Percentiles rank a stretch among this genome's conserved stretches.
phyloP scores from a whole-genome alignment of 2,113 vertebrate species.

The Bostrychus sinensis region DNA sequence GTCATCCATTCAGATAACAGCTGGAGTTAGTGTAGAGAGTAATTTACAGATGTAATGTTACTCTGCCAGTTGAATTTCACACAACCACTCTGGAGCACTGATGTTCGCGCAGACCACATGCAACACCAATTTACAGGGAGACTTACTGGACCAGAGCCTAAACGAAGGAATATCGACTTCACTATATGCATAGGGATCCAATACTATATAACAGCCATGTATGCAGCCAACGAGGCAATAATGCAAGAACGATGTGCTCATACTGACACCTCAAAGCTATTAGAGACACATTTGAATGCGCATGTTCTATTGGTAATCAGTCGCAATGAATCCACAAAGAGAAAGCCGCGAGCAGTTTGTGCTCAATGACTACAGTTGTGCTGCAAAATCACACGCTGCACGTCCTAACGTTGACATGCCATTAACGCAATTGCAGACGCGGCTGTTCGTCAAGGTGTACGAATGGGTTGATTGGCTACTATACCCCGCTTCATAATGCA shows the following conservation, averaged over 20 bases:
- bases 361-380: background rate
- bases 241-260: conserved; percentile 31
- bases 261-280: conserved; percentile 26
- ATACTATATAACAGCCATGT: conserved; percentile 10
- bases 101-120: conserved; percentile 28
- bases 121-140: conserved; percentile 23
- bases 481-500: conserved; percentile 34
- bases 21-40: conserved; percentile 46
- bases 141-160: conserved; percentile 14
- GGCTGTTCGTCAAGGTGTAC: conserved; percentile 41
- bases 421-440: conserved; percentile 49
- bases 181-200: background rate
- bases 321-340: conserved; percentile 36
- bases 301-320: conserved; percentile 23
- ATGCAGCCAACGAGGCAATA: background rate
- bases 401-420: conserved; percentile 22
- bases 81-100: conserved; percentile 7
- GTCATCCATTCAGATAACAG: conserved; percentile 51
- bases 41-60: conserved; percentile 51
- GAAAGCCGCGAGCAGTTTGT: conserved; percentile 5
- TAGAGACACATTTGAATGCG: conserved; percentile 4
- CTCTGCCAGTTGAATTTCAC: conserved; percentile 20
- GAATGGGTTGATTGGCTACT: conserved; percentile 34
- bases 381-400: conserved; percentile 6
- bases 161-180: conserved; percentile 18